Base-by-base conservation (phyloP, 2,888 invertebrate genomes). In the Lepidochrysops patricia region DNA sequence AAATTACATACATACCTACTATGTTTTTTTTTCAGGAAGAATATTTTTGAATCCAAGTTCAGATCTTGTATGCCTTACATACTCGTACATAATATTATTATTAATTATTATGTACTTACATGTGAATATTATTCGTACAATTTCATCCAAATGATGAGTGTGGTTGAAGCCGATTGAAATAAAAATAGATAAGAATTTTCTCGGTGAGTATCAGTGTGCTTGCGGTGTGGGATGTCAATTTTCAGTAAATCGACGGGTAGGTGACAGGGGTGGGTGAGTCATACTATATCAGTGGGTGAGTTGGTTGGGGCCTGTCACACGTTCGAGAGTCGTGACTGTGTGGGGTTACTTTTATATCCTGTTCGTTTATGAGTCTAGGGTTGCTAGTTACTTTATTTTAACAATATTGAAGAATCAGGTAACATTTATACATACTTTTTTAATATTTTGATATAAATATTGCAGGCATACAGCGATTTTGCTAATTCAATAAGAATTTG, bases 211-310 rank as follows among this genome's bases (percentile, higher is more conserved):
- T 73, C 67, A 7, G 52, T 71, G 64, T 68, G 71, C 70, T 71
- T 67, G 67, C 71, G 67, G 63, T 72, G 72, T 73, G 71, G 76
- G 72, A 73, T 72, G 80, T 79, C 79, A 68, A 80, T 82, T 82
- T 79, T 72, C 74, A 66, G 71, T 73, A 79, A 81, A 81, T 80
- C 75, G 77, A 69, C 63, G 72, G 75, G 72, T 79, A 75, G 75
- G 74, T 82, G 82, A 77, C 80, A 75, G 67, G 66, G 65, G 68
- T 67, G 63, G 67, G 66, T 68, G 70, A 77, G 74, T 74, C n/a
- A n/a, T n/a, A n/a, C n/a, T n/a, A n/a, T n/a, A n/a, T n/a, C n/a
- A n/a, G 68, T 67, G 63, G 67, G 66, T 68, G 70, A 77, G 74
- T 74, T 75, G 75, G 67, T 66, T 66, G 59, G 61, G 34, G 19